Conservation (phyloP, 2,888 invertebrate species). For the Agrotis exclamationis region DNA sequence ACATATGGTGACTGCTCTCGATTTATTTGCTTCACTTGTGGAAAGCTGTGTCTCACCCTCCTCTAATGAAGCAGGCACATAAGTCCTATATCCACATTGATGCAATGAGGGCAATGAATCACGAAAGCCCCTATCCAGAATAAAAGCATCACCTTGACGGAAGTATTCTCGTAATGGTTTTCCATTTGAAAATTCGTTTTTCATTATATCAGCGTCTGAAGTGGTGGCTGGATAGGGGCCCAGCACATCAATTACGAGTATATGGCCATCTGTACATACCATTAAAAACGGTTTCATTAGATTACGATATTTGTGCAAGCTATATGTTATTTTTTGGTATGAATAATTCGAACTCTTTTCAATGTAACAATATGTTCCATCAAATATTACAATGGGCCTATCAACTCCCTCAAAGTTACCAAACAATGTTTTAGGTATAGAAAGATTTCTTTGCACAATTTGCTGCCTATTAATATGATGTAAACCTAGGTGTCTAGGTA, state of each 20-base stretch:
- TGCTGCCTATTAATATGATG: constrained; percentile 1
- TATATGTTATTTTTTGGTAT: background rate
- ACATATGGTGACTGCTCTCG: too few species aligned
- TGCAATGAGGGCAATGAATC: constrained; percentile 19
- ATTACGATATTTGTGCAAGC: background rate
- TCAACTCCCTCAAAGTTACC: constrained; percentile 4
- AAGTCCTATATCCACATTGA: constrained; percentile 2
- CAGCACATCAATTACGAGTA: constrained; percentile 6
- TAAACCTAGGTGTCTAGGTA: constrained; percentile 3
- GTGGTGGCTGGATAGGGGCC: constrained; percentile 14
- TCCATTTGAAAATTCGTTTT: background rate
- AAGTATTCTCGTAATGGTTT: background rate
- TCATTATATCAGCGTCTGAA: constrained; percentile 5
- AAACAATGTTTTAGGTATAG: constrained; percentile 7
- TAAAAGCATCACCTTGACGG: constrained; percentile 7
- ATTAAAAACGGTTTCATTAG: constrained; percentile 10
- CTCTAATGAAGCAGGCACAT: constrained; percentile 6
- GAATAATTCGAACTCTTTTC: constrained; percentile 6
- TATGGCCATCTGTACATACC: constrained; percentile 7
- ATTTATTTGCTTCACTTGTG: constrained; percentile 39
- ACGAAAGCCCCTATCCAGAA: constrained; percentile 8
- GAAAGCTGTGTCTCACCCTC: constrained; percentile 36
- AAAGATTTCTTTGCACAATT: background rate
- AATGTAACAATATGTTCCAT: constrained; percentile 8
- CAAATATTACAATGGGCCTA: constrained; percentile 8